phyloP scores from a whole-genome alignment of 1,140 invertebrate genomes.

The Drosophila repletoides region DNA sequence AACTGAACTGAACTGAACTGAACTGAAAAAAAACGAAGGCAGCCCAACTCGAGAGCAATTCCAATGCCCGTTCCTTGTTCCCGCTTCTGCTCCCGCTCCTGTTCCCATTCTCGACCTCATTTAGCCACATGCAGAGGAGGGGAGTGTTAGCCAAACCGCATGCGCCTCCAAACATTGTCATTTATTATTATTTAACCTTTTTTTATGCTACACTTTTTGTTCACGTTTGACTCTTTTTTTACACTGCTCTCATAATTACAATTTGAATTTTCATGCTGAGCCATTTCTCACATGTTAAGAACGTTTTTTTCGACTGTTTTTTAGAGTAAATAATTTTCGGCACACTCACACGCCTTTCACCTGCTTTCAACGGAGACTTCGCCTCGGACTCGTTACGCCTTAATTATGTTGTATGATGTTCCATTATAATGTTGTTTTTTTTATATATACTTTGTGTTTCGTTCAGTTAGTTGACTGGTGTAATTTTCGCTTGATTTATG shows the following conservation, averaged over 20 bases:
- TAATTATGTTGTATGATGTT: slow-evolving; percentile 75
- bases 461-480: slow-evolving; percentile 36
- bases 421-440: slow-evolving; percentile 51
- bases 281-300: slow-evolving; percentile 48
- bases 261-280: slow-evolving; percentile 70
- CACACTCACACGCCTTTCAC: slow-evolving; percentile 75
- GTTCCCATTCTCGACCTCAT: not conserved
- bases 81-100: not conserved
- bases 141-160: slow-evolving; percentile 45
- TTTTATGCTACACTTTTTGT: slow-evolving; percentile 32
- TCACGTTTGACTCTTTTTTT: not conserved
- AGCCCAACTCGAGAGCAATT: slow-evolving; percentile 15
- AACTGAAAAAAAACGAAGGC: slow-evolving; percentile 13
- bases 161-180: slow-evolving; percentile 69
- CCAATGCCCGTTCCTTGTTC: slow-evolving; percentile 3
- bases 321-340: slow-evolving; percentile 57
- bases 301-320: slow-evolving; percentile 26
- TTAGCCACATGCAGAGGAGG: not conserved
- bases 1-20: no score
- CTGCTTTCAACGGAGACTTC: slow-evolving; percentile 54
- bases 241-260: slow-evolving; percentile 61
- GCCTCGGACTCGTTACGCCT: slow-evolving; percentile 74
- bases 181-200: slow-evolving; percentile 74
- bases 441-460: no score
- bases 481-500: slow-evolving; percentile 80